Percentiles rank a stretch among this genome's conserved stretches.
Evolutionary conservation across 2,888 invertebrate genomes (phyloP).

Genomic region (Ornithoptera alexandrae): DNA sequence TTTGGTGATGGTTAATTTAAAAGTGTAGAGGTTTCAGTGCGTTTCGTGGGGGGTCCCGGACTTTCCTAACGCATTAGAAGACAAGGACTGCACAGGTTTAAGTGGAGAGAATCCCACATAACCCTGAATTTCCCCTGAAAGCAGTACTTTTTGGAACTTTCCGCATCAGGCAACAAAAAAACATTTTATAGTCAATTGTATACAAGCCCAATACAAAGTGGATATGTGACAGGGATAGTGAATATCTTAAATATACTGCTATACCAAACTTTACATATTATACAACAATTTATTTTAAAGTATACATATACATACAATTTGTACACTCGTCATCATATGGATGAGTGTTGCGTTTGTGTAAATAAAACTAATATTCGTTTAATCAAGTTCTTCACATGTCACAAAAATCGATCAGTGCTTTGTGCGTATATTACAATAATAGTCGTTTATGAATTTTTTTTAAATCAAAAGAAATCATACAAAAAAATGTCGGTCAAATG

Average conservation of each 20-base stretch:
- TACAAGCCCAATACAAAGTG: conserved; percentile 14
- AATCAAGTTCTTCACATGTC: conserved; percentile 29
- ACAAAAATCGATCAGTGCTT: conserved; percentile 34
- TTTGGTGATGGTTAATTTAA: background rate
- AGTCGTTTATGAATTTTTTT: conserved; percentile 41
- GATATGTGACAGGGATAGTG: conserved; percentile 29
- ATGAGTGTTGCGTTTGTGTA: conserved; percentile 22
- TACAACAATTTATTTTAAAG: conserved; percentile 48
- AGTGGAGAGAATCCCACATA: too few species aligned
- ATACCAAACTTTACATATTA: conserved; percentile 59
- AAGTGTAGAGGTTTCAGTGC: too few species aligned
- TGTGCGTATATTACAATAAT: conserved; percentile 44
- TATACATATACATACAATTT: conserved; percentile 43
- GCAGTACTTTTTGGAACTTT: too few species aligned
- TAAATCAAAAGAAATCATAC: conserved; percentile 56
- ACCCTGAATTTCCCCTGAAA: too few species aligned
- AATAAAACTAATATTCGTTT: background rate
- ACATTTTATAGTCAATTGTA: conserved; percentile 2
- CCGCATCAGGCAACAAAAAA: too few species aligned
- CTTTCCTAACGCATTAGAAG: too few species aligned
- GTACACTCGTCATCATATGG: conserved; percentile 36
- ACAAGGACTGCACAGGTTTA: too few species aligned
- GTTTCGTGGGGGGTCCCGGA: too few species aligned
- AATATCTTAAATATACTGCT: conserved; percentile 34
- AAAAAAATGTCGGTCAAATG: conserved; percentile 66